Evolutionary conservation across 2,888 invertebrate species (phyloP).

Genomic region (Salticus scenicus): DNA sequence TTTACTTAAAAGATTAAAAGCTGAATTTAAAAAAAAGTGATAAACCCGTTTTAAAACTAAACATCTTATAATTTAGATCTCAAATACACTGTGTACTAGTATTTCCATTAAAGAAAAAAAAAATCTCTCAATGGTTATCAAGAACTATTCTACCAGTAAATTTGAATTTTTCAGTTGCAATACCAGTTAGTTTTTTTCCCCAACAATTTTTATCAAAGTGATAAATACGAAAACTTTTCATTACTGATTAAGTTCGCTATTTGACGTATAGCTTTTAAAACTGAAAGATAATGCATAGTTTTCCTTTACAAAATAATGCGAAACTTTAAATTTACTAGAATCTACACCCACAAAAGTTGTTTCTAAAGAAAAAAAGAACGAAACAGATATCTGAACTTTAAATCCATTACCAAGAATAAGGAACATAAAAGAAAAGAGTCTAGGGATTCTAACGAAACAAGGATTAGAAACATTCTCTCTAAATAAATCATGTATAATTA

Average conservation of each 20-base stretch:
- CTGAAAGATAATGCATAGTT: background rate
- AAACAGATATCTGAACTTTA: background rate
- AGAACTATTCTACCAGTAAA: background rate
- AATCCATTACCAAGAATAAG: background rate
- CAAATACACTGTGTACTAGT: too few relatives aligned
- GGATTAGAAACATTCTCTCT: background rate
- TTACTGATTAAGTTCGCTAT: too few relatives aligned
- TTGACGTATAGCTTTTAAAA: background rate
- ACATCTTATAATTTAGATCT: too few relatives aligned
- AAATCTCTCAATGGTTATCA: too few relatives aligned
- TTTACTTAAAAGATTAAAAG: too few relatives aligned
- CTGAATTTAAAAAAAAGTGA: too few relatives aligned
- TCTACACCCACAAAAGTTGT: background rate
- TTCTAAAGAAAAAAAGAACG: background rate
- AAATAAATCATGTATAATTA: conserved; percentile 32
- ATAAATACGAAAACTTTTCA: too few relatives aligned
- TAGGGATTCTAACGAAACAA: conserved; percentile 1
- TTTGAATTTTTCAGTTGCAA: background rate
- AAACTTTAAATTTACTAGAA: background rate
- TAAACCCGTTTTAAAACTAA: too few relatives aligned
- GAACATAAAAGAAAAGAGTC: background rate
- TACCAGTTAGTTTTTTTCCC: background rate
- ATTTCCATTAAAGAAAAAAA: too few relatives aligned
- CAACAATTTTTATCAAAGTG: too few relatives aligned
- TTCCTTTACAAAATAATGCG: background rate